Percentiles rank a stretch among this genome's conserved stretches.
Conservation (phyloP, 1,140 invertebrate genomes). For the Parapsyche elsis region DNA sequence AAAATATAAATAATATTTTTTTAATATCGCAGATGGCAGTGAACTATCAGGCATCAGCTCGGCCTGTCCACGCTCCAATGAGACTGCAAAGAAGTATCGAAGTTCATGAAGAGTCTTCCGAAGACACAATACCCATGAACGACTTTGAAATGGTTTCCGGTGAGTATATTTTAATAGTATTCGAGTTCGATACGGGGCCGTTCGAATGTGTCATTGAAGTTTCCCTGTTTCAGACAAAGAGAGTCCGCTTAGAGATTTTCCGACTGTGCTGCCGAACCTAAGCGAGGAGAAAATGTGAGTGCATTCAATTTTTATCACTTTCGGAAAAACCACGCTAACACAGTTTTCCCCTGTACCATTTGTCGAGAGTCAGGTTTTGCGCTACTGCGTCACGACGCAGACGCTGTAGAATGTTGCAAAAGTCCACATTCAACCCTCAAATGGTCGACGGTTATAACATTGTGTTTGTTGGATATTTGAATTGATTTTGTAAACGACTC, state of each 20-base stretch:
- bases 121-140: not conserved
- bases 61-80: not conserved
- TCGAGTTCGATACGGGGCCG: not conserved
- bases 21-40: slow-evolving; percentile 3
- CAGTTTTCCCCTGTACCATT: not conserved
- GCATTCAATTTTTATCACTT: not conserved
- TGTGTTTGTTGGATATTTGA: too few relatives aligned
- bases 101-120: not conserved
- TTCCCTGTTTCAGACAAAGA: not conserved
- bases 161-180: not conserved
- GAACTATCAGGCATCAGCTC: not conserved
- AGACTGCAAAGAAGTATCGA: not conserved
- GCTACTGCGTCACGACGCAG: slow-evolving; percentile 26
- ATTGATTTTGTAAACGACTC: too few relatives aligned
- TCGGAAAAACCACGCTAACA: not conserved
- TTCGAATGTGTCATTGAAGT: not conserved
- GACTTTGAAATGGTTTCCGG: not conserved
- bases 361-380: not conserved
- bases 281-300: not conserved
- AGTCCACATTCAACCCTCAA: not conserved
- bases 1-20: not conserved
- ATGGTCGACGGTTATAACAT: not conserved
- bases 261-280: not conserved
- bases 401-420: slow-evolving; percentile 21
- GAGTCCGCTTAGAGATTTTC: not conserved